Base-by-base conservation (phyloP, 92 coral and sea anemone genomes). In the Parazoanthus swiftii region DNA sequence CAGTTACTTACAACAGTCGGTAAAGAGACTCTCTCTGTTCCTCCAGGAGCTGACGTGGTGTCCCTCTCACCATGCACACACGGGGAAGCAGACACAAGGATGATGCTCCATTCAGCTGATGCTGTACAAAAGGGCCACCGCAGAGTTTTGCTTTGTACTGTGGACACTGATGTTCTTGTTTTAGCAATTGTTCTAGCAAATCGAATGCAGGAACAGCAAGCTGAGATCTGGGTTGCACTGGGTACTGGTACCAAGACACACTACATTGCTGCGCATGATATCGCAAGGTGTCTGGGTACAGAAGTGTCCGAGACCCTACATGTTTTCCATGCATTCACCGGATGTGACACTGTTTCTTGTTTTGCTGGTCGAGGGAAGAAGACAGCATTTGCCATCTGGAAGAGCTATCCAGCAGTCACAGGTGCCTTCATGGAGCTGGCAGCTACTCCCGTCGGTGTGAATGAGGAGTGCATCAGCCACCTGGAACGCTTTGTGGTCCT, bases 341-440 rank as follows among this genome's bases (percentile, higher is more conserved):
- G 95, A 23, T 93, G 93, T 68, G 93, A 93, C 51, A 93, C 92
- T 16, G 95, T 93, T 39, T 91, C 92, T 13, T 86, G 78, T 35
- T 93, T 93, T 66, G 50, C 33, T 29, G 93, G 96, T 20, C 87
- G 81, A 88, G 91, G 96, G 50, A 91, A 88, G 89, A 93, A 91
- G 89, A 91, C 96, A 36, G 96, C 96, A 37, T 59, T 89, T 8
- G 93, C 92, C 36, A 80, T 90, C 39, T 93, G 94, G 96, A 91
- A 91, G 83, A 63, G 59, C 70, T 89, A 78, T 80, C 91, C 93
- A 36, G 92, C 87, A 13, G 89, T 80, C 13, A 92, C 95, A 76
- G 75, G 44, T 78, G 86, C 93, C 76, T 93, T 92, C 56, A 86
- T 92, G 14, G 16, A 88, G 67, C 54, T 91, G 67, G 85, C 89